phyloP scores from a whole-genome alignment of 2,113 vertebrate species.

The Eolophus roseicapilla region DNA sequence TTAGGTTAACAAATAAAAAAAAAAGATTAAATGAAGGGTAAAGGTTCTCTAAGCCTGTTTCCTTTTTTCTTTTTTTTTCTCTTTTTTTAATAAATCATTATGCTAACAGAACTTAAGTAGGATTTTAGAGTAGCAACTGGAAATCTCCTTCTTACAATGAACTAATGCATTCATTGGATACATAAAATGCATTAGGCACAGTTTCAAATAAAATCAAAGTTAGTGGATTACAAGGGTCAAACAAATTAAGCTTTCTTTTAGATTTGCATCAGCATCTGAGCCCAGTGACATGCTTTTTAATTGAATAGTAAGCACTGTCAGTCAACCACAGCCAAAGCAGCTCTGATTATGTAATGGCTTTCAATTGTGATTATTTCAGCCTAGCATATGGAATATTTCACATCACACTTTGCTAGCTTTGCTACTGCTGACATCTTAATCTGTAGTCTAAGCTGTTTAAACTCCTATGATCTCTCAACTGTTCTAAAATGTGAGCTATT shows the following conservation, averaged over 20 bases:
- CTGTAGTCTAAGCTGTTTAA: slow-evolving; percentile 71
- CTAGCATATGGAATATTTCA: slow-evolving; percentile 70
- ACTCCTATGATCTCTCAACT: slow-evolving; percentile 65
- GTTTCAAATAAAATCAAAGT: slow-evolving; percentile 70
- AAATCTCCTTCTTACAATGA: slow-evolving; percentile 34
- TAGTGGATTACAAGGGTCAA: slow-evolving; percentile 57
- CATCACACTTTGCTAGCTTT: slow-evolving; percentile 66
- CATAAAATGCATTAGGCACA: slow-evolving; percentile 60
- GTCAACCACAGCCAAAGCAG: slow-evolving; percentile 49
- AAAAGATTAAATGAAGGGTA: slow-evolving; percentile 65
- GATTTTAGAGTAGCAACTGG: slow-evolving; percentile 42
- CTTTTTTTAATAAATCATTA: slow-evolving; percentile 52
- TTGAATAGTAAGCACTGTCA: slow-evolving; percentile 69
- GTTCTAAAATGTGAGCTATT: slow-evolving; percentile 70
- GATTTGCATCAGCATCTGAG: slow-evolving; percentile 62
- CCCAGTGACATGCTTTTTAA: slow-evolving; percentile 60
- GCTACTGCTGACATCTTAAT: slow-evolving; percentile 72
- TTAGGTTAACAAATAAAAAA: slow-evolving; percentile 71
- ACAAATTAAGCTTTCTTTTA: slow-evolving; percentile 70
- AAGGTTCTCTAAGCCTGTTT: slow-evolving; percentile 52
- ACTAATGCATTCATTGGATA: slow-evolving; percentile 41
- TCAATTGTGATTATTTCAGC: slow-evolving; percentile 68
- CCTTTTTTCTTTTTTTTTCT: neutral
- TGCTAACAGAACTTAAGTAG: slow-evolving; percentile 43
- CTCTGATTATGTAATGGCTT: slow-evolving; percentile 63